phyloP scores from a whole-genome alignment of 1,140 invertebrate species.

The Bradysia coprophila region DNA sequence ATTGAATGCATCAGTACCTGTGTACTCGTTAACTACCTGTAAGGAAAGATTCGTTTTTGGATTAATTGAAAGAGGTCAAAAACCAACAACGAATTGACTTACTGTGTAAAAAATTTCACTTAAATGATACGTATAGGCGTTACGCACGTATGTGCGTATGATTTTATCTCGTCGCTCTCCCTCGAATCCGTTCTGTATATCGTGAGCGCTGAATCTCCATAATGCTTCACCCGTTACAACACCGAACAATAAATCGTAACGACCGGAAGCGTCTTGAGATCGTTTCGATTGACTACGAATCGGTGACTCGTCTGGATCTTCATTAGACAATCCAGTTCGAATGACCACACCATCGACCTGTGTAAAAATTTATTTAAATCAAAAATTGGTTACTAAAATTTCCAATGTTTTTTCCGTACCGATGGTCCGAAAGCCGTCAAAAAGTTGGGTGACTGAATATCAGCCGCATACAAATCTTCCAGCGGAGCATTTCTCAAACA shows the following conservation, averaged over 20 bases:
- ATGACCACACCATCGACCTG: conserved; percentile 26
- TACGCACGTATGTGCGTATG: conserved; percentile 81
- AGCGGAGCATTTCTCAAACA: conserved; percentile 59
- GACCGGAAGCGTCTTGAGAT: conserved; percentile 10
- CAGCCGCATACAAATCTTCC: conserved; percentile 54
- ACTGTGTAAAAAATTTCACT: conserved; percentile 94
- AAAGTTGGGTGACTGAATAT: conserved; percentile 67
- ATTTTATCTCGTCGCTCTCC: conserved; percentile 76
- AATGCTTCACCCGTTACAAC: conserved; percentile 69
- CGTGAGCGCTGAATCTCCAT: conserved; percentile 62
- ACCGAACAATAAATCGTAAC: conserved; percentile 67
- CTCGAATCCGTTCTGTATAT: conserved; percentile 76
- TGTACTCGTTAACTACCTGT: conserved; percentile 84
- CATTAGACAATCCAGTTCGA: conserved; percentile 26
- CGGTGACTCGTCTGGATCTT: conserved; percentile 39
- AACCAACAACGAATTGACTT: conserved; percentile 12
- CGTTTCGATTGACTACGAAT: conserved; percentile 22
- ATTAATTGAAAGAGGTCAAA: neutral
- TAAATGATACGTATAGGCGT: conserved; percentile 84
- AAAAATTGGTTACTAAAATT: too few species aligned
- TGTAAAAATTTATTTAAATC: conserved; percentile 9
- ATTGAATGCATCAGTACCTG: too few species aligned
- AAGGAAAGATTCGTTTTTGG: conserved; percentile 1
- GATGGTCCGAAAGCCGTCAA: conserved; percentile 68
- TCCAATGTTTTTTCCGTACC: too few species aligned